phyloP scores from a whole-genome alignment of 2,797 vertebrate species.

The Gymnothorax javanicus region DNA sequence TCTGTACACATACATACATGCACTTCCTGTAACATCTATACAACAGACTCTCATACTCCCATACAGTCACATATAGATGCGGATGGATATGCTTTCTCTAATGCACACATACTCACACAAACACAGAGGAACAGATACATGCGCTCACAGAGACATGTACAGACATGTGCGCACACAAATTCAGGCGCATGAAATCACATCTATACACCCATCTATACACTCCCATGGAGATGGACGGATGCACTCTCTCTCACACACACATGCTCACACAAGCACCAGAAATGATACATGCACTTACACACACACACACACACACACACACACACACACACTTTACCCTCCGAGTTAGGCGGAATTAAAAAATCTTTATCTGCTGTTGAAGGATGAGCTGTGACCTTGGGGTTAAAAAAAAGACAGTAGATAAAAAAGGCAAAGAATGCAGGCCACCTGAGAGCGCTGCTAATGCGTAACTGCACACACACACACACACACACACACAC shows the following conservation, averaged over 20 bases:
- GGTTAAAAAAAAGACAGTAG: conserved; percentile 56
- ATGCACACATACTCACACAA: background rate
- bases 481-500: too few species aligned
- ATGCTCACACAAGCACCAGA: background rate
- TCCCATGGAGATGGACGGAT: background rate
- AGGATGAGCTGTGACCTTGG: conserved; percentile 51
- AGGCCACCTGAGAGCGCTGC: conserved; percentile 64
- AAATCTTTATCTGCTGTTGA: conserved; percentile 56
- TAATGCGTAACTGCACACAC: conserved; percentile 65
- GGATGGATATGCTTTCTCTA: background rate
- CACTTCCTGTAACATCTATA: too few species aligned
- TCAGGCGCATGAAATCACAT: background rate
- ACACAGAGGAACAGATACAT: conserved; percentile 22
- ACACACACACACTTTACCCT: background rate
- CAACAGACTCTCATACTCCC: background rate
- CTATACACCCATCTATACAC: background rate
- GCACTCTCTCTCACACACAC: background rate
- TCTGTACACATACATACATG: background rate
- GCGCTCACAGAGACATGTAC: background rate
- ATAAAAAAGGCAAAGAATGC: conserved; percentile 65
- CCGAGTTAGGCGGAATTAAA: conserved; percentile 31
- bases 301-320: background rate
- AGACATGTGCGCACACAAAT: conserved; percentile 16
- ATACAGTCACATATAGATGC: background rate
- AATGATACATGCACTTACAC: background rate